Evolutionary conservation across 2,797 vertebrate species (phyloP), one percentile per base, ranked within the genome.

Genomic region (Schizopygopsis malacanthus): DNA sequence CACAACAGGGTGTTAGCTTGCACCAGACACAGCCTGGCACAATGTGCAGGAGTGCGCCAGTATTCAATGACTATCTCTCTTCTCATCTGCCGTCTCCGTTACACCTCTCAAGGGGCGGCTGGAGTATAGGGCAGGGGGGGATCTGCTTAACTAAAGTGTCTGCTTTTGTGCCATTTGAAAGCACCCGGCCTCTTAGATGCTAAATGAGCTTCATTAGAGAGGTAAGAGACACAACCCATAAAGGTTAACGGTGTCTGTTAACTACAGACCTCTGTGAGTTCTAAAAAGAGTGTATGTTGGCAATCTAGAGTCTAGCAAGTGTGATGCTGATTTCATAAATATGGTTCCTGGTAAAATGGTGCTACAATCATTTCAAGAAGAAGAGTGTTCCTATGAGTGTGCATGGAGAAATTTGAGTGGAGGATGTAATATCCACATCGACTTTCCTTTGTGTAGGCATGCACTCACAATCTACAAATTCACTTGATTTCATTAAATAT

Each of bases 1-100:
- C 76, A 87, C 83, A 71, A 80, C 39, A 45, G 69, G 87, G 89
- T 88, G 87, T 89, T 89, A 82, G 83, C 70, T 89, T 91, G 88
- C 89, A 90, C 78, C 71, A 87, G 82, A 86, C 83, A 37, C 72
- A 65, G 86, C 81, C 85, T 85, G 87, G 87, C 86, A 88, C 84
- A 76, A 67, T 70, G 43, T 43, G 65, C 69, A 37, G 47, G 86
- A 73, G 83, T 25, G 37, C 45, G 54, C 81, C 63, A 86, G 87
- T 87, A 89, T 89, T 88, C 87, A 89, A 70, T 90, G 90, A 86
- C 89, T 90, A 89, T 91, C 89, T 84, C 80, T 77, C 43, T 43
- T 83, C 79, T 82, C 84, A 90, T 89, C 89, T 86, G 72, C 82
- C 83, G 22, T 90, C 89, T 90, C 89, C 0, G 84, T 91, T 91